Percentiles rank a stretch among this genome's conserved stretches.
These are phyloP conservation scores for Rallus limicola DNA, from an alignment of 2,113 vertebrate species.

Conservation along the genomic window DNA sequence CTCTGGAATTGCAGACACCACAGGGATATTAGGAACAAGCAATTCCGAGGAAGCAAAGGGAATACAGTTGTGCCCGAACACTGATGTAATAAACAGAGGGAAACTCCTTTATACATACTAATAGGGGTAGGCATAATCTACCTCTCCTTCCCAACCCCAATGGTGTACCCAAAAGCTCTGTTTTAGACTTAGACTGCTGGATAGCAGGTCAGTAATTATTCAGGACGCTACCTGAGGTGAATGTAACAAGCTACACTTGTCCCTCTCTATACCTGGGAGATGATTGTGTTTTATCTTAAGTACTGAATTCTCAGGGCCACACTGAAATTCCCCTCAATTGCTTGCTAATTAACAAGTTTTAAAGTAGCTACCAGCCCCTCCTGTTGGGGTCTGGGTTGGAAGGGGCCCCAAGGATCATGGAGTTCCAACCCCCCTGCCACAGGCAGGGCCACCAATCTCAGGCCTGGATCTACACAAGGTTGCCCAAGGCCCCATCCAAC, in stretches of 20 bases:
- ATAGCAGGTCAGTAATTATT: background rate
- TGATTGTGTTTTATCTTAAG: background rate
- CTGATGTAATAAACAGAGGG: background rate
- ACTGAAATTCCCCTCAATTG: background rate
- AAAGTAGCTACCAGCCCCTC: background rate
- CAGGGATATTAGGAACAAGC: background rate
- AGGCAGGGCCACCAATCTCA: too few relatives aligned
- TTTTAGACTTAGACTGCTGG: background rate
- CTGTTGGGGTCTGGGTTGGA: too few relatives aligned
- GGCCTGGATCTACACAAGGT: too few relatives aligned
- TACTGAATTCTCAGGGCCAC: background rate
- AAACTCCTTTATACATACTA: background rate
- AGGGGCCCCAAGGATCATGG: too few relatives aligned
- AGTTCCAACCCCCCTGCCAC: too few relatives aligned
- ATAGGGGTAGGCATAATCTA: background rate
- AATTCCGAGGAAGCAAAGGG: background rate
- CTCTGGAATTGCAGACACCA: background rate
- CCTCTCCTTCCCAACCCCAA: background rate
- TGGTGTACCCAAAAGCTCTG: accelerated
- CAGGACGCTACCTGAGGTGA: background rate
- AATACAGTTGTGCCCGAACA: background rate
- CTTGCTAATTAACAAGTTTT: background rate
- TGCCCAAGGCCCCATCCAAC: too few relatives aligned
- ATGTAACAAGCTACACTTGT: background rate
- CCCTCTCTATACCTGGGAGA: background rate